Conservation (phyloP, 2,113 vertebrate genomes). For the Myotis davidii region DNA sequence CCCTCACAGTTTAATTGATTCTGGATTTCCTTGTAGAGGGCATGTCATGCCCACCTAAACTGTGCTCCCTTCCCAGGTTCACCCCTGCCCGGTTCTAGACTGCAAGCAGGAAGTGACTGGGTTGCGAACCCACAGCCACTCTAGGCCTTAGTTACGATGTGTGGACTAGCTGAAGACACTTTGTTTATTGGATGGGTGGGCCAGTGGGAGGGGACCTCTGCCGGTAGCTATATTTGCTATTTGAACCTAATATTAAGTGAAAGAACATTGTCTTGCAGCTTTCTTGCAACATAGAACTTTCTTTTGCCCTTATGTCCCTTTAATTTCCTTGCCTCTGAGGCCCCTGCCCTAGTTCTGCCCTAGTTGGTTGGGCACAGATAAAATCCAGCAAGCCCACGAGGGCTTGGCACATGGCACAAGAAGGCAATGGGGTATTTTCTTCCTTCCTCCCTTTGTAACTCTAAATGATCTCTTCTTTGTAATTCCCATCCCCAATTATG, state of each 20-base stretch:
- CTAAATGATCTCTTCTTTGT: slow-evolving; percentile 67
- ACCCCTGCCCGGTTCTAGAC: background rate
- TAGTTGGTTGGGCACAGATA: background rate
- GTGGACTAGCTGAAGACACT: background rate
- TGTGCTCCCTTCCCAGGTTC: no score
- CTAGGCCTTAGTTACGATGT: background rate
- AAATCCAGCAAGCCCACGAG: background rate
- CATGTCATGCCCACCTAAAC: fast-evolving
- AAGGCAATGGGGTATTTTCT: background rate
- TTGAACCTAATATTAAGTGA: background rate
- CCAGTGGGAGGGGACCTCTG: fast-evolving
- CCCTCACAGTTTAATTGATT: background rate
- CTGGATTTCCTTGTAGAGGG: background rate
- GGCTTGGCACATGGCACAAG: background rate
- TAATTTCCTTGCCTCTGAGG: background rate
- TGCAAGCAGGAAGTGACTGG: background rate
- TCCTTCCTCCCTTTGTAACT: slow-evolving; percentile 57
- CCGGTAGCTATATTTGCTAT: background rate
- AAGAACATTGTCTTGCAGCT: background rate
- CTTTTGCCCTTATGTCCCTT: background rate
- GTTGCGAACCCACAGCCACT: background rate
- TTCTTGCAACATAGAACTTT: background rate
- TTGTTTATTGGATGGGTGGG: background rate
- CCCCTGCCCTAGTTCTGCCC: no score
- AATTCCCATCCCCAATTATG: slow-evolving; percentile 66